Base-by-base conservation (phyloP, 2,888 invertebrate genomes). In the Drosophila stalkeri region DNA sequence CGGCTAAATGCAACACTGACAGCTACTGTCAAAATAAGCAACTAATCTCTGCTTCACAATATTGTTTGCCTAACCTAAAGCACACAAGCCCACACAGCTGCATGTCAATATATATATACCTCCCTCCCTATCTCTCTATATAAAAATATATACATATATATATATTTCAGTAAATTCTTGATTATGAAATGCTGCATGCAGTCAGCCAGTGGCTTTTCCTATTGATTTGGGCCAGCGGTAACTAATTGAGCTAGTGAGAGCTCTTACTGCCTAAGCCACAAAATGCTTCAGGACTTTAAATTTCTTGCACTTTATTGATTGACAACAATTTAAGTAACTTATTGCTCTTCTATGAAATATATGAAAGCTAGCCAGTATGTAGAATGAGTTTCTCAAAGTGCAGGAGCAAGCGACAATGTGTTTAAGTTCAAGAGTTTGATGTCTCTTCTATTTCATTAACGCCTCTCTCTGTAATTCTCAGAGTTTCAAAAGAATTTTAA, bases 1-100 rank as follows among this genome's bases (percentile, higher is more conserved):
- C 44, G 63, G 68, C 84, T 78, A 78, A 86, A 80, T 82, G 80
- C 83, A 86, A 82, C 89, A 82, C 84, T 84, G 82, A 82, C 89
- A 89, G 89, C 86, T 81, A 52, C 82, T 86, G 82, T 89, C 86
- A 86, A 86, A 89, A 86, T 86, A 86, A 77, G 73, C 86, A 77
- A 86, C 86, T 86, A 86, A 86, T 86, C 86, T 83, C 74, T 72
- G 69, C 56, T 60, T 60, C 61, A 77, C 84, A 82, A 86, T 84
- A 84, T 75, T 84, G 82, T 84, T 86, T 77, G 80, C 66, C 35
- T 70, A 73, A 63, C 72, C 71, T 56, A 77, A 72, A 43, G 60
- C 49, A 57, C 49, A 72, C 41, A 31, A 44, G 33, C 18, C 39
- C 35, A 57, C 33, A 33, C 39, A 65, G 39, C 41, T 44, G 37